A percentile compares a stretch with the other conserved stretches of the same genome.
Evolutionary conservation across 2,797 vertebrate genomes (phyloP).

Genomic region (Darevskia mixta): DNA sequence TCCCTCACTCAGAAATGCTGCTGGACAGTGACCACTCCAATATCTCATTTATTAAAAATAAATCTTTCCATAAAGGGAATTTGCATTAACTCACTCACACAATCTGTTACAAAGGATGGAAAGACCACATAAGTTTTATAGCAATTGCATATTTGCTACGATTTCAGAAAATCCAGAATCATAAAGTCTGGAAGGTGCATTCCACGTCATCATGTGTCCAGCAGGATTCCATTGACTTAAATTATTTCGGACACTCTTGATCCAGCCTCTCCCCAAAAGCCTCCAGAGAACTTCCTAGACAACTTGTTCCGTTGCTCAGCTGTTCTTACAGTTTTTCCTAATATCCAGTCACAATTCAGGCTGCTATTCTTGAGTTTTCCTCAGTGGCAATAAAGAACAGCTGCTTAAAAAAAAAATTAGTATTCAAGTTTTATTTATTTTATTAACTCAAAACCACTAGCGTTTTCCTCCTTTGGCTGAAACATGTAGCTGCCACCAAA

Average conservation of each 20-base stretch:
- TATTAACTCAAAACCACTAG: background rate
- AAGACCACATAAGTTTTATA: slow-evolving; percentile 10
- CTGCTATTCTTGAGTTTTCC: slow-evolving; percentile 6
- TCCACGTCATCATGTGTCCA: background rate
- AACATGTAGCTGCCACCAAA: background rate
- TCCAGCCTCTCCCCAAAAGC: slow-evolving; percentile 19
- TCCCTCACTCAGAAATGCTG: background rate
- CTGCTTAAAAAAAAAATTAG: background rate
- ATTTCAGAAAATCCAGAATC: slow-evolving; percentile 1
- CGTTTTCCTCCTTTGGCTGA: background rate
- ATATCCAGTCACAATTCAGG: background rate
- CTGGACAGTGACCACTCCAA: background rate
- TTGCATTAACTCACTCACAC: background rate
- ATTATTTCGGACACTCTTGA: slow-evolving; percentile 32
- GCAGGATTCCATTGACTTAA: slow-evolving; percentile 29
- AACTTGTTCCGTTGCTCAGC: slow-evolving; percentile 31
- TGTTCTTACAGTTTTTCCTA: slow-evolving; percentile 25
- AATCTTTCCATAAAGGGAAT: slow-evolving; percentile 1
- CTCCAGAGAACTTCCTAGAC: slow-evolving; percentile 20
- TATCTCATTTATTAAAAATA: background rate
- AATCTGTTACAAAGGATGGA: slow-evolving; percentile 17
- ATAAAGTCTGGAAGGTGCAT: background rate
- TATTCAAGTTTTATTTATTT: background rate
- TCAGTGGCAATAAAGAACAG: background rate
- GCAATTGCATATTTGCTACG: background rate